Percentiles rank a stretch among this genome's conserved stretches.
Conservation (phyloP, 2,888 invertebrate genomes). For the Drosophila histrio region DNA sequence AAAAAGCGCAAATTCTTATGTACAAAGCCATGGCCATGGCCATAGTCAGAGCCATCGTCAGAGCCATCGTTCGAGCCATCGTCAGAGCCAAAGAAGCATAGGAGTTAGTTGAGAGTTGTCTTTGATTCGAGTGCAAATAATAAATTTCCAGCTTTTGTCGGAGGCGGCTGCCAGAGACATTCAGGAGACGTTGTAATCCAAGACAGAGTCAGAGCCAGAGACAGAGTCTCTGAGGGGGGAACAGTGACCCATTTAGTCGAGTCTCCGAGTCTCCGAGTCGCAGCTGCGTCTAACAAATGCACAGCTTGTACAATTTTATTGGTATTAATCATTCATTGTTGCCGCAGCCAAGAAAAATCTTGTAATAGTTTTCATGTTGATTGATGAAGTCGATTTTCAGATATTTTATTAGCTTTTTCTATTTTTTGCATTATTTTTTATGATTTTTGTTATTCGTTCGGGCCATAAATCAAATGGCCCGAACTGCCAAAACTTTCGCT, state of each 20-base stretch:
- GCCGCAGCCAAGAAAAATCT: slow-evolving; percentile 43
- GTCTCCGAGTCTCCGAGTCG: slow-evolving; percentile 11
- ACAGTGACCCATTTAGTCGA: slow-evolving; percentile 64
- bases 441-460: slow-evolving; percentile 13
- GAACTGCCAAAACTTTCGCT: slow-evolving; percentile 54
- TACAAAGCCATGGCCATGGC: slow-evolving; percentile 21
- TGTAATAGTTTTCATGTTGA: slow-evolving; percentile 65
- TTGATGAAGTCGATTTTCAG: slow-evolving; percentile 67
- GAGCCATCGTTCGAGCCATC: neutral
- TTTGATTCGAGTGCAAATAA: slow-evolving; percentile 75
- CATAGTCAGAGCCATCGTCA: neutral
- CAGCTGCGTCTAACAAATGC: slow-evolving; percentile 55
- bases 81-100: neutral
- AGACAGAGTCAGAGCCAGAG: neutral
- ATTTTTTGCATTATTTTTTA: neutral
- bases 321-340: slow-evolving; percentile 82
- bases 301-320: slow-evolving; percentile 78
- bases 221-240: neutral
- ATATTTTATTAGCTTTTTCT: slow-evolving; percentile 27
- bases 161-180: slow-evolving; percentile 61
- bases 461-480: slow-evolving; percentile 47
- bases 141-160: slow-evolving; percentile 70
- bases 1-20: slow-evolving; percentile 37
- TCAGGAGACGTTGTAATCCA: slow-evolving; percentile 78
- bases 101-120: slow-evolving; percentile 47